Conservation (phyloP, 2,113 vertebrate species). For the Tor tambroides region DNA sequence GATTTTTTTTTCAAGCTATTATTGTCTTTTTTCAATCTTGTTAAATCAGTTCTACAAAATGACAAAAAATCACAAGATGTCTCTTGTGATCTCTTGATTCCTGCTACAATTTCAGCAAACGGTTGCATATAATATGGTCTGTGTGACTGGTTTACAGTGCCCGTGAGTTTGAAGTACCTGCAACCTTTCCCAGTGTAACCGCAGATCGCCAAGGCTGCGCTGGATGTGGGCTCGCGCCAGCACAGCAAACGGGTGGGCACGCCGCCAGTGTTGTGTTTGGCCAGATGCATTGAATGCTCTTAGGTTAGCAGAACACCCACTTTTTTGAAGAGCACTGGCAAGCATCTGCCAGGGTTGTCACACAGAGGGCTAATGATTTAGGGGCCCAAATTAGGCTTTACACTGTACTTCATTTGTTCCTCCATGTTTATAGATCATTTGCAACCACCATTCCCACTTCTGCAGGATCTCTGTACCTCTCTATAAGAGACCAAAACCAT, state of each 20-base stretch:
- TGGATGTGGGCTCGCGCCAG: conserved; percentile 73
- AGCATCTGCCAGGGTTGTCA: conserved; percentile 71
- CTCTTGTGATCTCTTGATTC: not conserved
- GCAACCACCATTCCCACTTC: conserved; percentile 61
- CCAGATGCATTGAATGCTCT: conserved; percentile 76
- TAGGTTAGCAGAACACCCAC: conserved; percentile 78
- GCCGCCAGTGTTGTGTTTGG: conserved; percentile 85
- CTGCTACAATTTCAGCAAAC: not conserved
- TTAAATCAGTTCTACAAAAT: not conserved
- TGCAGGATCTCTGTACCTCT: conserved; percentile 37
- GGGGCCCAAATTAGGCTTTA: conserved; percentile 78
- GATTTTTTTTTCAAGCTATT: not conserved
- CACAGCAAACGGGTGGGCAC: conserved; percentile 75
- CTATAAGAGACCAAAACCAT: conserved; percentile 13
- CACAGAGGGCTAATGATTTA: conserved; percentile 81
- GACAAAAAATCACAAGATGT: not conserved
- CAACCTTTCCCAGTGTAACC: conserved; percentile 73
- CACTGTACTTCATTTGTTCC: conserved; percentile 76
- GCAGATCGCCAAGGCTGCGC: conserved; percentile 74
- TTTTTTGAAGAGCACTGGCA: conserved; percentile 78
- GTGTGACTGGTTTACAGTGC: conserved; percentile 15
- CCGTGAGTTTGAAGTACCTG: conserved; percentile 67
- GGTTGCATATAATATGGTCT: not conserved
- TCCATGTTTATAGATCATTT: conserved; percentile 72
- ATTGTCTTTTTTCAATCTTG: not conserved